Conservation (phyloP, 2,797 vertebrate genomes). For the Heterohyrax brucei region DNA sequence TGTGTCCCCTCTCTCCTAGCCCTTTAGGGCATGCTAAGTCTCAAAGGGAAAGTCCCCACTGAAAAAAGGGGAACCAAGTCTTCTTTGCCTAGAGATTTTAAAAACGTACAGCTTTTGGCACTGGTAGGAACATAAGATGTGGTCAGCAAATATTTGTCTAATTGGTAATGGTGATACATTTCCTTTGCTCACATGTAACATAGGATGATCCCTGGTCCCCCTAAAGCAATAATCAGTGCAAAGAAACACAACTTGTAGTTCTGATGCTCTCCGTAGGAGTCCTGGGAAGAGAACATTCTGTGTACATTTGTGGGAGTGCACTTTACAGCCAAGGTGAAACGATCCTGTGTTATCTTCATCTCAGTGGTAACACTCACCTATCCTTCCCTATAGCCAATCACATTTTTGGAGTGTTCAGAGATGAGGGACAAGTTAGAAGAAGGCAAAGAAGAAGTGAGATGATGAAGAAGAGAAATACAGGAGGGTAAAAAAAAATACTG, state of each 20-base stretch:
- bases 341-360: slow-evolving; percentile 7
- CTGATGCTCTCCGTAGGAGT: slow-evolving; percentile 17
- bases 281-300: slow-evolving; percentile 35
- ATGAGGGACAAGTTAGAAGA: background rate
- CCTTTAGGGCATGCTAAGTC: background rate
- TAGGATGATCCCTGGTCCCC: background rate
- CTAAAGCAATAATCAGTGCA: slow-evolving; percentile 68
- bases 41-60: background rate
- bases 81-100: background rate
- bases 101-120: slow-evolving; percentile 18
- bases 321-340: slow-evolving; percentile 61
- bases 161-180: slow-evolving; percentile 59
- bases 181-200: slow-evolving; percentile 55
- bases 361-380: background rate
- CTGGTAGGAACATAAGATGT: slow-evolving; percentile 25
- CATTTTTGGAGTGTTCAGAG: slow-evolving; percentile 43
- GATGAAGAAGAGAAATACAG: slow-evolving; percentile 14
- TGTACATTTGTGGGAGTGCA: slow-evolving; percentile 22
- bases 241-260: slow-evolving; percentile 63
- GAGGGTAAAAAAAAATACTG: background rate
- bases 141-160: slow-evolving; percentile 65
- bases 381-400: background rate
- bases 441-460: slow-evolving; percentile 22
- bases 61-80: background rate
- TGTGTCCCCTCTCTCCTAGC: background rate